Evolutionary conservation across 2,888 invertebrate species (phyloP).

Genomic region (Synanthedon andrenaeformis): DNA sequence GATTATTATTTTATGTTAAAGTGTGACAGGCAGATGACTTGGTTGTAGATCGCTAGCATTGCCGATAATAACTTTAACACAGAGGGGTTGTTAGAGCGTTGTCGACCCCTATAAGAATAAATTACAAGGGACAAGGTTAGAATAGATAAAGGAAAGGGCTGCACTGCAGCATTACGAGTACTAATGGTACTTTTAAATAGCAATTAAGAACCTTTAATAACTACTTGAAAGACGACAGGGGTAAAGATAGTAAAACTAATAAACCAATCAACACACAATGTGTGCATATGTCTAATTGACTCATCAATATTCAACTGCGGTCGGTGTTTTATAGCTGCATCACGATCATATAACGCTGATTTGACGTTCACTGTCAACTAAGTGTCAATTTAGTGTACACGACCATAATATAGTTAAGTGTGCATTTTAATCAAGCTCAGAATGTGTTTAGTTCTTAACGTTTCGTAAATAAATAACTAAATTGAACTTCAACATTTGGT

Average conservation of each 20-base stretch:
- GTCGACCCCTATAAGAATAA: not conserved
- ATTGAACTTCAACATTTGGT: not conserved
- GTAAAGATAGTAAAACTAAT: too few species aligned
- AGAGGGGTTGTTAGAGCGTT: not conserved
- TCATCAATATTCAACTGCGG: constrained; percentile 24
- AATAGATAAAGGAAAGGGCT: too few species aligned
- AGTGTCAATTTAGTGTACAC: constrained; percentile 26
- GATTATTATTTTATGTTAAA: too few species aligned
- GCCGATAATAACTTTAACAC: not conserved
- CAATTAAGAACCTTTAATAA: too few species aligned
- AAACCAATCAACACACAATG: too few species aligned
- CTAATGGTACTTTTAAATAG: too few species aligned
- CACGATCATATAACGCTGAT: constrained; percentile 17
- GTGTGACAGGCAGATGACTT: not conserved
- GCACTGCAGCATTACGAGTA: too few species aligned
- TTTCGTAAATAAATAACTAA: not conserved
- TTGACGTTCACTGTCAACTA: constrained; percentile 25
- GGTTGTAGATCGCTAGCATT: not conserved
- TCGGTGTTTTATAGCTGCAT: constrained; percentile 8
- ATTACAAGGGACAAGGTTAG: too few species aligned
- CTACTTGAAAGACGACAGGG: too few species aligned
- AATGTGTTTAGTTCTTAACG: not conserved
- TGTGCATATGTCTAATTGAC: not conserved
- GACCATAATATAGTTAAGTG: constrained; percentile 15
- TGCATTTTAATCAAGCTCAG: not conserved